A percentile compares a stretch with the other conserved stretches of the same genome.
phyloP scores from a whole-genome alignment of 2,797 vertebrate species.

The Miichthys miiuy region DNA sequence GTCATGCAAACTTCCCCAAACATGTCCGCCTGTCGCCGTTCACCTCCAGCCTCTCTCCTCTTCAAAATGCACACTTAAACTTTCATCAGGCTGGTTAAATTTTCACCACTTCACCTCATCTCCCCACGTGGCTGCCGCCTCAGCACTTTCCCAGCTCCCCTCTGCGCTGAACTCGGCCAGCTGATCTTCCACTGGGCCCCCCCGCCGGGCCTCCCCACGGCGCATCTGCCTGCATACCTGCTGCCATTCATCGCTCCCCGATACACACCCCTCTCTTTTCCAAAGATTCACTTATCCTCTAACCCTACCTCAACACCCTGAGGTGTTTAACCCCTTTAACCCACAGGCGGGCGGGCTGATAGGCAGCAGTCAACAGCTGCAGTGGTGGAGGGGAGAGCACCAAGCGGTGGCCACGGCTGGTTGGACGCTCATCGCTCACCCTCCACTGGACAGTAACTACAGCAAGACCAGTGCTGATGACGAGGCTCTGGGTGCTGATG shows the following conservation, averaged over 20 bases:
- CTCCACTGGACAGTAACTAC: slow-evolving; percentile 31
- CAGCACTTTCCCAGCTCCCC: slow-evolving; percentile 75
- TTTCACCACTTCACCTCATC: slow-evolving; percentile 77
- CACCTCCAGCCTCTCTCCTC: slow-evolving; percentile 35
- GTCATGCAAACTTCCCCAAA: slow-evolving; percentile 12
- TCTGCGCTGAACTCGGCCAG: slow-evolving; percentile 54
- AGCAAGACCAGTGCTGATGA: neutral
- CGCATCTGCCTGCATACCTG: slow-evolving; percentile 62
- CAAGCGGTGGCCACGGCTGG: slow-evolving; percentile 33
- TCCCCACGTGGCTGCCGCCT: slow-evolving; percentile 58
- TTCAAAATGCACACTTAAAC: slow-evolving; percentile 78
- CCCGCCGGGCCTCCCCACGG: slow-evolving; percentile 39
- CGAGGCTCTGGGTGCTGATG: neutral
- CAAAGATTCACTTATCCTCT: slow-evolving; percentile 13
- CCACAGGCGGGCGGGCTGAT: slow-evolving; percentile 16
- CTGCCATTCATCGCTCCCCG: slow-evolving; percentile 35
- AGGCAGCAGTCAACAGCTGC: slow-evolving; percentile 51
- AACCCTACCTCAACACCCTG: neutral
- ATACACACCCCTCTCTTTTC: neutral
- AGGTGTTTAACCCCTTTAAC: slow-evolving; percentile 32
- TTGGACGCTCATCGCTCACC: slow-evolving; percentile 16
- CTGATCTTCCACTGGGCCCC: slow-evolving; percentile 50
- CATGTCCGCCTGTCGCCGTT: slow-evolving; percentile 4
- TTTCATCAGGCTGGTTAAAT: slow-evolving; percentile 79
- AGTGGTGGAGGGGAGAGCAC: slow-evolving; percentile 17